phyloP scores from a whole-genome alignment of 2,113 vertebrate genomes.

The Peromyscus californicus region DNA sequence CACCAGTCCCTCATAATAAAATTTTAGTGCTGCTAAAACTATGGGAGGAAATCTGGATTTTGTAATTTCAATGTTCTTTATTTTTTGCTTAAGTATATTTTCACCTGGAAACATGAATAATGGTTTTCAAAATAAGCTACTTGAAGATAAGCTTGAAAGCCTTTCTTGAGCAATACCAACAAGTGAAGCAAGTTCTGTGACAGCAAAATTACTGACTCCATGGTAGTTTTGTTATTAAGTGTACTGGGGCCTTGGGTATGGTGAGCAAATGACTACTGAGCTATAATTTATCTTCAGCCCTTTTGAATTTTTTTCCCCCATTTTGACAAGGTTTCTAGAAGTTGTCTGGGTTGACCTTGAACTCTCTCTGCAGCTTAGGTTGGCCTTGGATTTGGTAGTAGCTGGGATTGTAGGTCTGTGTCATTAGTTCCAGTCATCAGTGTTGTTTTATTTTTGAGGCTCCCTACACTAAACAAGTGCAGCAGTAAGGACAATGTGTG shows the following conservation, averaged over 20 bases:
- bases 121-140: conserved; percentile 46
- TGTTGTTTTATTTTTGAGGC: not conserved
- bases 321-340: not conserved
- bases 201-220: not conserved
- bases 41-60: not conserved
- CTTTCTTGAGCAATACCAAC: not conserved
- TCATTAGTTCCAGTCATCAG: not conserved
- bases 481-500: not conserved
- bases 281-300: not conserved
- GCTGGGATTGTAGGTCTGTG: not conserved
- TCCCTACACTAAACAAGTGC: not conserved
- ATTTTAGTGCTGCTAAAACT: not conserved
- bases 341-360: not conserved
- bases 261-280: not conserved
- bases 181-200: not conserved
- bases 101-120: conserved; percentile 4
- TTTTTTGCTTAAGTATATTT: not conserved
- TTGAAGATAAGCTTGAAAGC: conserved; percentile 33
- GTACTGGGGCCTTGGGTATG: not conserved
- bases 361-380: not conserved
- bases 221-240: not conserved
- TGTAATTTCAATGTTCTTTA: conserved; percentile 6
- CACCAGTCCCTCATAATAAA: not conserved
- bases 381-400: not conserved
- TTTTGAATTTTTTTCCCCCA: not conserved